A percentile compares a stretch with the other conserved stretches of the same genome.
Evolutionary conservation across 2,888 invertebrate genomes (phyloP).

Genomic region (Alsophila aescularia): DNA sequence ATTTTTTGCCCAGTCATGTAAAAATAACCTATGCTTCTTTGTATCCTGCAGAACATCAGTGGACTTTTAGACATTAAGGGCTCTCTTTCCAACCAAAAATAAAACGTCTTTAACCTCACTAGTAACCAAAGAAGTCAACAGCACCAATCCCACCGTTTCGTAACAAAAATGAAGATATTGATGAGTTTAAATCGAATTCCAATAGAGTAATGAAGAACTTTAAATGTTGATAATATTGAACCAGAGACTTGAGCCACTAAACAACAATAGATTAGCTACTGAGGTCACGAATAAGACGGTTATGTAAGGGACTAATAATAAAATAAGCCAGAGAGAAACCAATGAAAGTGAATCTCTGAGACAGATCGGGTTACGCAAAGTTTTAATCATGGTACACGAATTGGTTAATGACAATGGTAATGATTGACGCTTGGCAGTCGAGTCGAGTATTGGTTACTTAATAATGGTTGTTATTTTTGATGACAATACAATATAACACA

Average conservation of each 20-base stretch:
- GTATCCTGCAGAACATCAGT: too few relatives aligned
- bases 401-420: slow-evolving; percentile 5
- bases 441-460: background rate
- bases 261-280: slow-evolving; percentile 35
- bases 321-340: slow-evolving; percentile 6
- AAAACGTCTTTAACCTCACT: too few relatives aligned
- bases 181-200: slow-evolving; percentile 48
- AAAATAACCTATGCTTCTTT: too few relatives aligned
- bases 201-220: slow-evolving; percentile 33
- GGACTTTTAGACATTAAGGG: too few relatives aligned
- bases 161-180: slow-evolving; percentile 56
- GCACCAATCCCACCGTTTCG: slow-evolving; percentile 37
- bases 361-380: slow-evolving; percentile 16
- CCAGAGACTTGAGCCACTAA: slow-evolving; percentile 20
- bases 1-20: too few relatives aligned
- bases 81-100: too few relatives aligned
- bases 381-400: slow-evolving; percentile 15
- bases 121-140: slow-evolving; percentile 5
- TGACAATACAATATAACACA: slow-evolving; percentile 2
- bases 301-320: slow-evolving; percentile 22
- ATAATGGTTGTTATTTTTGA: slow-evolving; percentile 8
- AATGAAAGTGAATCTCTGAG: slow-evolving; percentile 22
- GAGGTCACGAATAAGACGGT: slow-evolving; percentile 30
- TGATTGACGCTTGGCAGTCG: slow-evolving; percentile 14
- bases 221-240: slow-evolving; percentile 35